Conservation (phyloP, 2,113 vertebrate species). For the Meriones unguiculatus region DNA sequence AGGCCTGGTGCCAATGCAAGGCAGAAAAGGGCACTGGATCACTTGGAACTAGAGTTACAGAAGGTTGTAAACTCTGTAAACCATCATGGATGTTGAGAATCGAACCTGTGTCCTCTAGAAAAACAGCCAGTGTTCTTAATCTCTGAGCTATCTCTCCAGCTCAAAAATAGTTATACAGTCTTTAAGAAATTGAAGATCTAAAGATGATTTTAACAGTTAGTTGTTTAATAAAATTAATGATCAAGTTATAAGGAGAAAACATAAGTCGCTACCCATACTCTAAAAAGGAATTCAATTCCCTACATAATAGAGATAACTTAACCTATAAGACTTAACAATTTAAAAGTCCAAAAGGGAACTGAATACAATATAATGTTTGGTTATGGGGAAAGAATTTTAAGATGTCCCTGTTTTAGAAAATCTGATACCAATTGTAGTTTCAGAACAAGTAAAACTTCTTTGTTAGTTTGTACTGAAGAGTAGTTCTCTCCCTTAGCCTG, state of each 20-base stretch:
- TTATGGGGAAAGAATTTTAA: background rate
- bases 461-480: background rate
- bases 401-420: slow-evolving; percentile 15
- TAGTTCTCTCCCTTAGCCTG: background rate
- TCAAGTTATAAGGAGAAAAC: background rate
- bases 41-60: background rate
- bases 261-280: background rate
- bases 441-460: slow-evolving; percentile 24
- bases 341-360: background rate
- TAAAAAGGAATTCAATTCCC: background rate
- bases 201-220: background rate
- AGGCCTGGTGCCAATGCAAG: background rate
- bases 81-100: background rate
- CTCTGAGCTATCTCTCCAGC: background rate
- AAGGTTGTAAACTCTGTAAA: background rate
- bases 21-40: background rate
- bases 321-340: background rate
- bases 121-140: background rate
- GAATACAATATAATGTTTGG: background rate
- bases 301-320: slow-evolving; percentile 18
- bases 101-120: background rate
- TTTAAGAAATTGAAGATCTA: slow-evolving; percentile 2
- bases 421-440: slow-evolving; percentile 18
- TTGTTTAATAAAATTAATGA: background rate
- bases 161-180: background rate